A percentile compares a stretch with the other conserved stretches of the same genome.
These are phyloP conservation scores for Chionodraco myersi DNA, from an alignment of 2,113 vertebrate genomes.

Conservation along the genomic window DNA sequence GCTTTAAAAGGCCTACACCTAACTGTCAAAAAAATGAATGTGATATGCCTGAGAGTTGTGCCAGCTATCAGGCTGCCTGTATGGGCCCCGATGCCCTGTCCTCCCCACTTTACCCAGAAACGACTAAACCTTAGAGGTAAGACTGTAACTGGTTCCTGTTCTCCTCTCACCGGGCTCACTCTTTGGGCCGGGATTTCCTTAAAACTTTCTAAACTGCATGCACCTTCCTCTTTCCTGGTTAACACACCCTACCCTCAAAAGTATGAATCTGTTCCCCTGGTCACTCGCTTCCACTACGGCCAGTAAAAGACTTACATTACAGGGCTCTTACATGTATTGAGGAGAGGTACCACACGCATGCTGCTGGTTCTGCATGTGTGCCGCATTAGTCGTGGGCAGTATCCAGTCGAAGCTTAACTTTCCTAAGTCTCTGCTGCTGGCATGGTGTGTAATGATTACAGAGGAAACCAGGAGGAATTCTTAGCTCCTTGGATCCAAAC, in stretches of 20 bases:
- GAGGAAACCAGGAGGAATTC: constrained; percentile 1
- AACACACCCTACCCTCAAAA: constrained; percentile 35
- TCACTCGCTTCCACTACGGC: constrained; percentile 33
- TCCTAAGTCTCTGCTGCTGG: constrained; percentile 68
- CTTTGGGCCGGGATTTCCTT: constrained; percentile 10
- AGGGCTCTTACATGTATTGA: constrained; percentile 73
- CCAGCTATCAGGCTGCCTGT: constrained; percentile 60
- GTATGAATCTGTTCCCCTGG: constrained; percentile 26
- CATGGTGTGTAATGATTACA: constrained; percentile 14
- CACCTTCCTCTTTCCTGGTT: constrained; percentile 33
- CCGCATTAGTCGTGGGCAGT: constrained; percentile 31
- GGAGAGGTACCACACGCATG: constrained; percentile 76
- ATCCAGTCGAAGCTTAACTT: constrained; percentile 54
- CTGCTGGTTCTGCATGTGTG: constrained; percentile 57
- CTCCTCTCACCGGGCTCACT: background rate
- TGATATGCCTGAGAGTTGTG: constrained; percentile 52
- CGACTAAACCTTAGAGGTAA: constrained; percentile 45
- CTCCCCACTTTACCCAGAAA: constrained; percentile 4
- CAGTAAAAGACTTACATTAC: background rate
- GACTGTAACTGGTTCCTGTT: constrained; percentile 11
- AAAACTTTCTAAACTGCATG: constrained; percentile 62
- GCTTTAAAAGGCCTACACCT: background rate
- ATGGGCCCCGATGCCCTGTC: constrained; percentile 49
- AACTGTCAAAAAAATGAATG: no score
- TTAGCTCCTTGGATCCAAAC: background rate